phyloP scores from a whole-genome alignment of 2,888 invertebrate genomes.

The Stenurella melanura region DNA sequence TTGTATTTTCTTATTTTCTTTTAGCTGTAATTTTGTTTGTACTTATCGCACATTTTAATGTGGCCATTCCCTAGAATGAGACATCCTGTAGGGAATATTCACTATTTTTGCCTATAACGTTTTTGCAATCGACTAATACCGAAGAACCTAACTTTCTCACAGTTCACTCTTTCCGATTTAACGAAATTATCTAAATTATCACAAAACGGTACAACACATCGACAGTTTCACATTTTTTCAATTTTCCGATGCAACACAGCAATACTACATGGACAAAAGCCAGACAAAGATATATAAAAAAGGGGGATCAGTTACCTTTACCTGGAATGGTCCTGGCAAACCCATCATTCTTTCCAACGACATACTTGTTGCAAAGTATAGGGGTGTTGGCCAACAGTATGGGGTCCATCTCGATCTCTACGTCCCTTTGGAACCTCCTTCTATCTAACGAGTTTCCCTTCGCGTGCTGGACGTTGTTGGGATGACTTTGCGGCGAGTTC shows the following conservation, averaged over 20 bases:
- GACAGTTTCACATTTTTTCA: neutral
- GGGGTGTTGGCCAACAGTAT: slow-evolving; percentile 75
- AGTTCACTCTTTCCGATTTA: too few species aligned
- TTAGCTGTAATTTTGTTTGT: too few species aligned
- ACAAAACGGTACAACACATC: too few species aligned
- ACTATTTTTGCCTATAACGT: too few species aligned
- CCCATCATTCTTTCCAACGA: slow-evolving; percentile 75
- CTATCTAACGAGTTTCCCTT: slow-evolving; percentile 69
- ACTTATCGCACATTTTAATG: too few species aligned
- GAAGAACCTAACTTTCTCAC: too few species aligned
- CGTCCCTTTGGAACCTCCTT: slow-evolving; percentile 62
- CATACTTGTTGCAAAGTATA: slow-evolving; percentile 83
- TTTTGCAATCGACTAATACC: too few species aligned
- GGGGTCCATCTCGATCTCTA: slow-evolving; percentile 69
- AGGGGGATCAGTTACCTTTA: slow-evolving; percentile 55
- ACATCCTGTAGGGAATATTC: too few species aligned
- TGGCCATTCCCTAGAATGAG: too few species aligned
- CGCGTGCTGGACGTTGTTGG: slow-evolving; percentile 34
- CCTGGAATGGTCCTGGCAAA: slow-evolving; percentile 67
- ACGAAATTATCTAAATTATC: too few species aligned
- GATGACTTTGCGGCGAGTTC: slow-evolving; percentile 46
- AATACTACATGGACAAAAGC: neutral
- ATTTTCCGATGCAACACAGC: neutral
- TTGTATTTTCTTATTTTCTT: too few species aligned
- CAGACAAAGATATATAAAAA: slow-evolving; percentile 5